These are phyloP conservation scores for Eupithecia vulgata DNA, from an alignment of 2,888 invertebrate species.

Conservation along the genomic window DNA sequence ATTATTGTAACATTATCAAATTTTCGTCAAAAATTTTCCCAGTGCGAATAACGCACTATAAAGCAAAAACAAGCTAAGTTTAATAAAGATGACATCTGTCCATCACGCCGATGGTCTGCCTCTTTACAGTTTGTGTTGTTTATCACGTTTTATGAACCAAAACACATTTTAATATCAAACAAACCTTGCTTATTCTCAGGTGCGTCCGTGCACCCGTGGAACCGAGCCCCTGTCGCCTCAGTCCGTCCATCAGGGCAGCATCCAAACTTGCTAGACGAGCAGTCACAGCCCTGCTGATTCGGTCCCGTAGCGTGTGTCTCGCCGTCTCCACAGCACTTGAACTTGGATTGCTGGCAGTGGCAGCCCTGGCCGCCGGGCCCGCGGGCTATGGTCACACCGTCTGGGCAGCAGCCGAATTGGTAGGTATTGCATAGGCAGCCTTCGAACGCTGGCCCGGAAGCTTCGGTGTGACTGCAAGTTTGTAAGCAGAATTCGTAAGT, in stretches of 20 bases:
- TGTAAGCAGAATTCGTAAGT: not conserved
- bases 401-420: conserved; percentile 96
- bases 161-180: not conserved
- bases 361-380: conserved; percentile 88
- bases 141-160: not conserved
- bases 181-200: conserved; percentile 10
- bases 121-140: not conserved
- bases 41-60: too few species aligned
- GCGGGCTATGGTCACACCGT: conserved; percentile 89
- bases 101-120: not conserved
- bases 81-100: not conserved
- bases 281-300: conserved; percentile 91
- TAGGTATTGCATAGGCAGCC: conserved; percentile 94
- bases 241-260: conserved; percentile 6
- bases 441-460: conserved; percentile 89
- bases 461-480: conserved; percentile 84
- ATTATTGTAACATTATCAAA: too few species aligned
- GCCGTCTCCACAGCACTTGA: conserved; percentile 93
- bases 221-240: not conserved
- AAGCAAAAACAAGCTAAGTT: too few species aligned
- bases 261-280: conserved; percentile 90
- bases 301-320: conserved; percentile 91
- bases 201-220: conserved; percentile 4
- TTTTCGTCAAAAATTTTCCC: too few species aligned
- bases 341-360: conserved; percentile 89